Percentiles rank a stretch among this genome's conserved stretches.
These are phyloP conservation scores for Nematolebias whitei DNA, from an alignment of 2,113 vertebrate genomes.

Conservation along the genomic window DNA sequence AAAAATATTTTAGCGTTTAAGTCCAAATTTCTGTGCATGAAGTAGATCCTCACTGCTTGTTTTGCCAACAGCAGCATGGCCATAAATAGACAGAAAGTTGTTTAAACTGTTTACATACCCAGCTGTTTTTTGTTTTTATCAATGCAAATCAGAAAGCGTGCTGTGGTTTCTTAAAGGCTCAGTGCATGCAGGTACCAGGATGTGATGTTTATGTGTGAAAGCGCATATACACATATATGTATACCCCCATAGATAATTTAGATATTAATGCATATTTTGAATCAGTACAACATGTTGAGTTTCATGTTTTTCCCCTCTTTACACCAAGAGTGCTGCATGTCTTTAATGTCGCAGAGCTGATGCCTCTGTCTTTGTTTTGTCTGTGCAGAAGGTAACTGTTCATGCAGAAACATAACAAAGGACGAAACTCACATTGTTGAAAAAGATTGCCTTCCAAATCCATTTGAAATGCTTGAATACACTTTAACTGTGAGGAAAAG, in stretches of 20 bases:
- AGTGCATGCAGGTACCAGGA: neutral
- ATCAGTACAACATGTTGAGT: neutral
- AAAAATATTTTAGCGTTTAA: too few relatives aligned
- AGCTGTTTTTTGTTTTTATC: neutral
- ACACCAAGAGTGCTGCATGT: neutral
- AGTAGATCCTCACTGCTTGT: neutral
- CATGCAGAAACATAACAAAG: constrained; percentile 51
- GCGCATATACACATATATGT: too few relatives aligned
- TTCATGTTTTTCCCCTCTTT: neutral
- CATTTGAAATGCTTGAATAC: constrained; percentile 68
- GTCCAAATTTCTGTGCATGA: neutral
- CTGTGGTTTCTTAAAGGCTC: neutral
- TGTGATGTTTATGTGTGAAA: constrained; percentile 4
- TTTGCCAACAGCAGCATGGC: neutral
- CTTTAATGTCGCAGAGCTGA: neutral
- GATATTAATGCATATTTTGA: neutral
- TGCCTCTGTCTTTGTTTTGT: constrained; percentile 26
- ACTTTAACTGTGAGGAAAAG: constrained; percentile 48
- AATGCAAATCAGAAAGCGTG: neutral
- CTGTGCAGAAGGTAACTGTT: constrained; percentile 66
- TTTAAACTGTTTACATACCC: neutral
- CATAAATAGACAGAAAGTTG: neutral
- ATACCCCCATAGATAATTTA: neutral
- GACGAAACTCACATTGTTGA: constrained; percentile 50
- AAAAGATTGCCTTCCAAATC: constrained; percentile 69